These are phyloP conservation scores for Chymomyza procnemis DNA, from an alignment of 2,888 invertebrate species.

Conservation along the genomic window DNA sequence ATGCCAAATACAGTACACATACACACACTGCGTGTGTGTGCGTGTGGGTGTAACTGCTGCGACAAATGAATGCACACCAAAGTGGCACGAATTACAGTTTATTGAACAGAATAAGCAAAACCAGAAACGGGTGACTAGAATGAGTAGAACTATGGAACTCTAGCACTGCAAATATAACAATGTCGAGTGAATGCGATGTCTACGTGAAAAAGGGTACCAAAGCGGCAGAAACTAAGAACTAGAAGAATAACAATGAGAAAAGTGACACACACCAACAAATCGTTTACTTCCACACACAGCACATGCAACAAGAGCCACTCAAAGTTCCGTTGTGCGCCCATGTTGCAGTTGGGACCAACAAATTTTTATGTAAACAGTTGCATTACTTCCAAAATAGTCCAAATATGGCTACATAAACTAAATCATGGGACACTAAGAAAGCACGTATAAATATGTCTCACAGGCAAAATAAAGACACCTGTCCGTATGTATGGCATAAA, in stretches of 20 bases:
- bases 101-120: constrained; percentile 57
- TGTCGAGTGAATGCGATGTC: background rate
- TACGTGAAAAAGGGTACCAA: background rate
- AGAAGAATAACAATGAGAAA: too few species aligned
- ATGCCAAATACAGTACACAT: constrained; percentile 59
- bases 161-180: background rate
- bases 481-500: too few species aligned
- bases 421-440: constrained; percentile 12
- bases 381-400: background rate
- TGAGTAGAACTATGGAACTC: constrained; percentile 6
- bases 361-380: background rate
- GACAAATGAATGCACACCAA: constrained; percentile 63
- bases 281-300: background rate
- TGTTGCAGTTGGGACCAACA: background rate
- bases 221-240: background rate
- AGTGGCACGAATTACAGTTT: constrained; percentile 68
- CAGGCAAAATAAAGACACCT: too few species aligned
- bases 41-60: constrained; percentile 29
- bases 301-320: background rate
- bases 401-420: background rate
- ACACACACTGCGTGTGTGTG: constrained; percentile 24
- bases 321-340: background rate
- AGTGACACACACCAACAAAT: background rate
- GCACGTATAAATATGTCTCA: too few species aligned
- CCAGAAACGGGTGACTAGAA: constrained; percentile 7